phyloP scores from a whole-genome alignment of 92 coral and sea anemone genomes.

The Paramuricea clavata region DNA sequence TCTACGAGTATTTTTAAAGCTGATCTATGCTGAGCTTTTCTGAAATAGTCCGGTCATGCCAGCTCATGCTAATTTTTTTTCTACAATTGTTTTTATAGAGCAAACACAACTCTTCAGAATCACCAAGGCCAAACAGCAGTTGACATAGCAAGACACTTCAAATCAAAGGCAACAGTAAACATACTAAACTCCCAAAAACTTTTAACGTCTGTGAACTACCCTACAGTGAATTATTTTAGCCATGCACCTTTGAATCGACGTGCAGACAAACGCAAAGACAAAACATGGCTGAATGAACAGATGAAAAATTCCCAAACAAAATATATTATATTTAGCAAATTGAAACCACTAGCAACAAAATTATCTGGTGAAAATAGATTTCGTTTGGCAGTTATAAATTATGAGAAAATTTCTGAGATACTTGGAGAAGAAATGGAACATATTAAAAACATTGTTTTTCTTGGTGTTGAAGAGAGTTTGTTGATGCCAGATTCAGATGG shows the following conservation, averaged over 20 bases:
- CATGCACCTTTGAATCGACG: slow-evolving; percentile 46
- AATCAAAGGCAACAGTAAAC: slow-evolving; percentile 41
- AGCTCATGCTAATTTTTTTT: not conserved
- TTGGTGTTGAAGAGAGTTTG: slow-evolving; percentile 22
- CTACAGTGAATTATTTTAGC: slow-evolving; percentile 32
- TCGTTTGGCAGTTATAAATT: slow-evolving; percentile 24
- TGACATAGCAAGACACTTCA: slow-evolving; percentile 35
- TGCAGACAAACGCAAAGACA: slow-evolving; percentile 37
- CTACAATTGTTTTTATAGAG: slow-evolving; percentile 17
- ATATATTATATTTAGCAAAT: slow-evolving; percentile 35
- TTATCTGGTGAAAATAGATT: slow-evolving; percentile 36
- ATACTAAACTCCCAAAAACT: slow-evolving; percentile 39
- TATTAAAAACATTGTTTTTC: slow-evolving; percentile 35
- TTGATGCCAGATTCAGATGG: not conserved
- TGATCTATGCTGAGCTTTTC: too few relatives aligned
- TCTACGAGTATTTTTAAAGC: too few relatives aligned
- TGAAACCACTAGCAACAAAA: slow-evolving; percentile 45
- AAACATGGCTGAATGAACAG: slow-evolving; percentile 22
- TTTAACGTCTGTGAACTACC: slow-evolving; percentile 39
- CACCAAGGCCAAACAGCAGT: slow-evolving; percentile 34
- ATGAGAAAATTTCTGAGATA: not conserved
- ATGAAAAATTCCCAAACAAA: slow-evolving; percentile 32
- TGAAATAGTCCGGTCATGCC: too few relatives aligned
- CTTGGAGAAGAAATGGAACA: slow-evolving; percentile 21
- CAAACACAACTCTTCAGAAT: slow-evolving; percentile 26